phyloP scores from a whole-genome alignment of 2,888 invertebrate species.

The Diadegma fenestrale region DNA sequence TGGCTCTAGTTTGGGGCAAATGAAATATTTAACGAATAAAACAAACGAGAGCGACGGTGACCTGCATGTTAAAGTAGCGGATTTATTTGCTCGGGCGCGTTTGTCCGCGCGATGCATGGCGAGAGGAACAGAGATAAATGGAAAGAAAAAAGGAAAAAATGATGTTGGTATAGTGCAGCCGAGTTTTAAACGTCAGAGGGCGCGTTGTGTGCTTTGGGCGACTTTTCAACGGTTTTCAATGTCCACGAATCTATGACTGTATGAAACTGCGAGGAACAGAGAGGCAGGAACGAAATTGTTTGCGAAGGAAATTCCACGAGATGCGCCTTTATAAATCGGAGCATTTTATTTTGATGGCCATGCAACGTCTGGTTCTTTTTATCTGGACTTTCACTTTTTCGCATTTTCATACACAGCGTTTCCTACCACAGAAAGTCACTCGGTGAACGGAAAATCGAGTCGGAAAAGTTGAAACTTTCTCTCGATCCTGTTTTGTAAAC shows the following conservation, averaged over 20 bases:
- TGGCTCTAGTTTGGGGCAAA: slow-evolving; percentile 82
- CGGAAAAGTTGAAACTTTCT: not conserved
- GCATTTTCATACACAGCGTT: not conserved
- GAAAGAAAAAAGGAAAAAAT: slow-evolving; percentile 15
- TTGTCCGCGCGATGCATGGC: slow-evolving; percentile 64
- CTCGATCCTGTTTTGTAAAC: not conserved
- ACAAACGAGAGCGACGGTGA: slow-evolving; percentile 83
- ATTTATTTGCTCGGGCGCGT: slow-evolving; percentile 81
- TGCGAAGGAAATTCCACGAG: not conserved
- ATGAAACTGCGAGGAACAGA: slow-evolving; percentile 5
- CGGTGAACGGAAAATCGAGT: not conserved
- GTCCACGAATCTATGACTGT: slow-evolving; percentile 9
- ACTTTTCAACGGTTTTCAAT: slow-evolving; percentile 7
- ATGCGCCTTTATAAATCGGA: not conserved
- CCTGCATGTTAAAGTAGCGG: slow-evolving; percentile 84
- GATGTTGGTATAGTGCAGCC: slow-evolving; percentile 34
- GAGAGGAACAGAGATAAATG: slow-evolving; percentile 43
- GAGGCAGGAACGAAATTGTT: not conserved
- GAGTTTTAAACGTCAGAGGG: slow-evolving; percentile 24
- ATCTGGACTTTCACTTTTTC: slow-evolving; percentile 50
- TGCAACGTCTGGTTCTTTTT: not conserved
- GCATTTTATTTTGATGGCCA: not conserved
- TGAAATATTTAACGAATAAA: slow-evolving; percentile 85
- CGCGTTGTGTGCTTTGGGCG: not conserved
- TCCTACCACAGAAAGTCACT: not conserved